phyloP scores from a whole-genome alignment of 2,797 vertebrate species.

The Coreius guichenoti region DNA sequence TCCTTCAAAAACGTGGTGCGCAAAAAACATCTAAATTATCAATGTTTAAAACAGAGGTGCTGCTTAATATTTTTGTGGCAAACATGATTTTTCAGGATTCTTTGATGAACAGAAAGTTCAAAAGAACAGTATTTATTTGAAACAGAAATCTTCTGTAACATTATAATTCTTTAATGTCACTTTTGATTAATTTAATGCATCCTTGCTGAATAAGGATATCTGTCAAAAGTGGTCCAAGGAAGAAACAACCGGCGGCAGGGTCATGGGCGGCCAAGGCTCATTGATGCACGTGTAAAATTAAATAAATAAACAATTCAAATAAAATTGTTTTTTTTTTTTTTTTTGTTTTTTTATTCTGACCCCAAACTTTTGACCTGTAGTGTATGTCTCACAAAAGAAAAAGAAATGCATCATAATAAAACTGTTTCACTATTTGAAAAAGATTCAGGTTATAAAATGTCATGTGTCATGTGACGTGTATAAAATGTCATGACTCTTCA shows the following conservation, averaged over 20 bases:
- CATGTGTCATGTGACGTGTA: too few relatives aligned
- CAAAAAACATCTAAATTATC: neutral
- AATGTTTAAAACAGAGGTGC: neutral
- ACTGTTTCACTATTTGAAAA: neutral
- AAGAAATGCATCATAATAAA: neutral
- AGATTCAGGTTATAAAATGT: neutral
- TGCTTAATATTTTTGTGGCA: too few relatives aligned
- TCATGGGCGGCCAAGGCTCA: too few relatives aligned
- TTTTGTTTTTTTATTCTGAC: neutral
- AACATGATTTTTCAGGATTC: neutral
- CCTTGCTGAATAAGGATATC: neutral
- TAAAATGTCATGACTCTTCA: neutral
- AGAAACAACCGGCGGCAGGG: too few relatives aligned
- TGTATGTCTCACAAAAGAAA: neutral
- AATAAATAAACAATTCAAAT: too few relatives aligned
- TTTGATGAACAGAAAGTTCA: neutral
- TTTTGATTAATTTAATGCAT: neutral
- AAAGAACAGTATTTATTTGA: neutral
- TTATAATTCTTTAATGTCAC: neutral
- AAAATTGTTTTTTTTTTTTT: too few relatives aligned
- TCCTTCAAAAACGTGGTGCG: neutral
- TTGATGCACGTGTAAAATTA: too few relatives aligned
- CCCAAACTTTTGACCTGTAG: neutral
- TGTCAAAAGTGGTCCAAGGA: too few relatives aligned
- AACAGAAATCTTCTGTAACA: too few relatives aligned